These are phyloP conservation scores for Etheostoma nigrum DNA, from an alignment of 2,797 vertebrate species.

Conservation along the genomic window DNA sequence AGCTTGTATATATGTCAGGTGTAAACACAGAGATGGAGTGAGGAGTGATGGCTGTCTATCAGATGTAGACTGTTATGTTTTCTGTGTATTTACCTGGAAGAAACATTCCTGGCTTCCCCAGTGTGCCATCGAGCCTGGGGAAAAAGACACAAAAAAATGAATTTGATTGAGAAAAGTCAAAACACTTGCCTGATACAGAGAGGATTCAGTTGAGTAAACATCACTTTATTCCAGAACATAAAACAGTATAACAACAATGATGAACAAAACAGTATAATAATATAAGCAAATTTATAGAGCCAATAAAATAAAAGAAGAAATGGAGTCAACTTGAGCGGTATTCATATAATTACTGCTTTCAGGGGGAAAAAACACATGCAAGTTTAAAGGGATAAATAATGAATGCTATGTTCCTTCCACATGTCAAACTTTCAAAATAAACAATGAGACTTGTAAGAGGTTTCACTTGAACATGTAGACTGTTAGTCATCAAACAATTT, in stretches of 20 bases:
- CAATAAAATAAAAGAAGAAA: conserved; percentile 46
- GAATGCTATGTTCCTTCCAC: conserved; percentile 19
- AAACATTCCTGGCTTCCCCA: conserved; percentile 92
- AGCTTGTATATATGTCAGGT: conserved; percentile 38
- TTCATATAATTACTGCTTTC: background rate
- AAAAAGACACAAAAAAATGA: conserved; percentile 28
- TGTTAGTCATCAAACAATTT: conserved; percentile 18
- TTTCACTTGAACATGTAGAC: conserved; percentile 21
- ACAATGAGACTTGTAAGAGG: conserved; percentile 13
- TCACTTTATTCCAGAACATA: conserved; percentile 13
- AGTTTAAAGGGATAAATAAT: conserved; percentile 8
- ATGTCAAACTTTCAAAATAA: conserved; percentile 46
- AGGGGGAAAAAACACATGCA: background rate
- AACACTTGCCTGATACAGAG: conserved; percentile 17
- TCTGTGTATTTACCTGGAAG: conserved; percentile 87
- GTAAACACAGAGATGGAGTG: conserved; percentile 50
- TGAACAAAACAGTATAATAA: conserved; percentile 32
- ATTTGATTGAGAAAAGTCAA: conserved; percentile 13
- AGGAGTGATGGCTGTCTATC: conserved; percentile 60
- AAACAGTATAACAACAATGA: conserved; percentile 36
- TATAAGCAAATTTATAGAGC: conserved; percentile 18
- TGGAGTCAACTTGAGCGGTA: conserved; percentile 14
- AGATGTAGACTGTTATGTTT: conserved; percentile 50
- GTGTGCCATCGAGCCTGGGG: conserved; percentile 89
- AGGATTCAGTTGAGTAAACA: conserved; percentile 24